phyloP scores from a whole-genome alignment of 2,113 vertebrate species.

The Paramormyrops kingsleyae region DNA sequence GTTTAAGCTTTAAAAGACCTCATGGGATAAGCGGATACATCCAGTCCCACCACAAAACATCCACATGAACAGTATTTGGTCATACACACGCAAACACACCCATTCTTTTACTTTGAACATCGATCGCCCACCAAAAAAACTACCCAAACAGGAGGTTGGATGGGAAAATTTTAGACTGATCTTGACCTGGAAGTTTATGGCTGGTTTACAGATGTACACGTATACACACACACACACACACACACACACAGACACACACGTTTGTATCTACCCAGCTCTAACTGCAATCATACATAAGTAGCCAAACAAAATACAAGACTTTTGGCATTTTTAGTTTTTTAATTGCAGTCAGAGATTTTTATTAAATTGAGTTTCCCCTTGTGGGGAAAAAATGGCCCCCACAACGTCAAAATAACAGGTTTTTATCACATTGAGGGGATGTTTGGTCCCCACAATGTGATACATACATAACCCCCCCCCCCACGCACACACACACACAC shows the following conservation, averaged over 20 bases:
- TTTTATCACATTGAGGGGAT: neutral
- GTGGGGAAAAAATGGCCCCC: neutral
- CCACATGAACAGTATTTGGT: neutral
- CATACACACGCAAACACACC: slow-evolving; percentile 32
- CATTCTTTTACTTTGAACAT: slow-evolving; percentile 47
- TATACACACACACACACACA: slow-evolving; percentile 7
- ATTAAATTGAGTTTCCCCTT: neutral
- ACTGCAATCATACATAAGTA: too few species aligned
- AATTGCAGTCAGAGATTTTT: neutral
- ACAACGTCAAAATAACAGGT: neutral
- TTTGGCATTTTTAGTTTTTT: neutral
- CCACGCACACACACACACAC: neutral
- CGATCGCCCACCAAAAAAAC: slow-evolving; percentile 19
- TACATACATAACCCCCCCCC: neutral
- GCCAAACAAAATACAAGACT: neutral
- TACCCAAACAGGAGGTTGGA: neutral
- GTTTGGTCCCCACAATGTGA: neutral
- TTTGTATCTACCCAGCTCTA: too few species aligned
- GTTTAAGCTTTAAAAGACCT: neutral
- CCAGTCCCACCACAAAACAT: neutral
- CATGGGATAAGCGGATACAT: slow-evolving; percentile 18
- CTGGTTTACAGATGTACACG: neutral
- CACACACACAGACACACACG: neutral
- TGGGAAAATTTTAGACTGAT: neutral
- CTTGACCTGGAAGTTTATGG: neutral